Percentiles rank a stretch among this genome's conserved stretches.
Evolutionary conservation across 2,113 vertebrate genomes (phyloP).

Genomic region (Triplophysa siluroides): DNA sequence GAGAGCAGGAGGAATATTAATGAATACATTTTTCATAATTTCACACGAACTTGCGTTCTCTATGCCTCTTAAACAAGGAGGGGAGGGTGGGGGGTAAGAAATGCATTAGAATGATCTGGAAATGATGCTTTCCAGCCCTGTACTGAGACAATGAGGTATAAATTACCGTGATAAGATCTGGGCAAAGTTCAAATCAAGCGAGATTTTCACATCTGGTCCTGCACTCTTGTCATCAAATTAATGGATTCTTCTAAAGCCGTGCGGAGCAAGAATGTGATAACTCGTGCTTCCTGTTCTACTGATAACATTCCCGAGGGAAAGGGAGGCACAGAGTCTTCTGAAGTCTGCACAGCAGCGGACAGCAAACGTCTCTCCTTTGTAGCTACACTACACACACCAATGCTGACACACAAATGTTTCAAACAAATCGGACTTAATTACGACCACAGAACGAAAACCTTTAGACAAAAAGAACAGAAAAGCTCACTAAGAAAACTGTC

Average conservation of each 20-base stretch:
- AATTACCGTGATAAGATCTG: constrained; percentile 85
- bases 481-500: constrained; percentile 53
- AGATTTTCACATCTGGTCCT: constrained; percentile 89
- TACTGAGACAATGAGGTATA: constrained; percentile 78
- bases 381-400: constrained; percentile 20
- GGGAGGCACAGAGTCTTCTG: constrained; percentile 39
- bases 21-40: constrained; percentile 50
- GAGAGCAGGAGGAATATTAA: constrained; percentile 46
- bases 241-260: constrained; percentile 67
- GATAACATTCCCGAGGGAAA: constrained; percentile 64
- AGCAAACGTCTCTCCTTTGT: constrained; percentile 28
- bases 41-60: constrained; percentile 40
- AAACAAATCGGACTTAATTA: constrained; percentile 41
- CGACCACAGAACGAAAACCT: constrained; percentile 13
- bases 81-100: constrained; percentile 48
- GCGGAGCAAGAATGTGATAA: constrained; percentile 65
- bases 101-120: constrained; percentile 65
- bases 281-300: constrained; percentile 70
- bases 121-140: constrained; percentile 64
- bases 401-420: constrained; percentile 23
- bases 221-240: constrained; percentile 77
- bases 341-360: constrained; percentile 30
- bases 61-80: constrained; percentile 40
- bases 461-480: constrained; percentile 29
- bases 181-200: constrained; percentile 77